Evolutionary conservation across 2,113 vertebrate species (phyloP).

Genomic region (Mobula birostris): DNA sequence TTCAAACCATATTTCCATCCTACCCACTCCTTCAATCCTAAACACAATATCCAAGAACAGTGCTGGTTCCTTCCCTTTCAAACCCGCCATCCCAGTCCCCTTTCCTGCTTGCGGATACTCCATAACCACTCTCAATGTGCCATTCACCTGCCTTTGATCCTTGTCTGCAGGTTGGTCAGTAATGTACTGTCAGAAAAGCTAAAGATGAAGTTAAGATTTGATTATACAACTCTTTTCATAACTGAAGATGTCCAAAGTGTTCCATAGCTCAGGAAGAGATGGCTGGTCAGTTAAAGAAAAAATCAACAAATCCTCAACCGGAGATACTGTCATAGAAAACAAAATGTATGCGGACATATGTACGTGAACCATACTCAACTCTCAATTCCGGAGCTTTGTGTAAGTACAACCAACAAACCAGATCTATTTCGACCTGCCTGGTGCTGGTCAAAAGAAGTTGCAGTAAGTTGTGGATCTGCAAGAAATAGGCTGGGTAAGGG

Average conservation of each 20-base stretch:
- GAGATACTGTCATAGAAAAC: background rate
- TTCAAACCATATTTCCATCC: no score
- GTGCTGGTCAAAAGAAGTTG: background rate
- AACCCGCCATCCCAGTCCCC: no score
- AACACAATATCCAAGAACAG: no score
- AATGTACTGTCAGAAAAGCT: background rate
- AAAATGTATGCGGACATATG: background rate
- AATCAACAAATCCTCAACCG: background rate
- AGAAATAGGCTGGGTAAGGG: background rate
- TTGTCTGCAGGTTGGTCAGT: background rate
- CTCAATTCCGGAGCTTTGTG: background rate
- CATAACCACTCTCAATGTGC: no score
- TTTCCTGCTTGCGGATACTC: no score
- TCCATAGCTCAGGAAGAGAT: background rate
- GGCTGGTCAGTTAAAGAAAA: background rate
- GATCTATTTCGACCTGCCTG: background rate
- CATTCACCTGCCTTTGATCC: no score
- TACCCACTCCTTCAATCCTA: no score
- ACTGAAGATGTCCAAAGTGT: background rate
- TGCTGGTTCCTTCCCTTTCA: no score
- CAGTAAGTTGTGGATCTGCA: background rate
- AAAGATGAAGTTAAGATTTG: background rate
- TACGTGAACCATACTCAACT: background rate
- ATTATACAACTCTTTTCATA: background rate
- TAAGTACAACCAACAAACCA: background rate